Evolutionary conservation across 2,113 vertebrate species (phyloP), one percentile per base, ranked within the genome.

Genomic region (Dolichallabes microphthalmus): DNA sequence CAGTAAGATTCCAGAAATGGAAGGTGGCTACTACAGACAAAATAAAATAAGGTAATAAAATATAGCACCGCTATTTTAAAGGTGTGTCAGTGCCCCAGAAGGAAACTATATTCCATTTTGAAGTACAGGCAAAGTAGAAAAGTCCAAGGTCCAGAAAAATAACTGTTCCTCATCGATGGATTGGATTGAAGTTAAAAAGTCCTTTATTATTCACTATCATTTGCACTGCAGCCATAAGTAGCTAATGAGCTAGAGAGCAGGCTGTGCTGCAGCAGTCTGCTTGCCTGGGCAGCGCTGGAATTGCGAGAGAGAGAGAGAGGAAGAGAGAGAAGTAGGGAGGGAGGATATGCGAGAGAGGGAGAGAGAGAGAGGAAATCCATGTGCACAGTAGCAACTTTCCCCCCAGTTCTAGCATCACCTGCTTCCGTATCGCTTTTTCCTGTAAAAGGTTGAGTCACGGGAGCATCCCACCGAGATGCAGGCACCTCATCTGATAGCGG

Each of bases 171-270:
- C 89, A 84, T 76, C 89, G 87, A 85, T 75, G 84, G 84, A 88
- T 90, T 90, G 78, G 89, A 85, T 92, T 87, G 90, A 88, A 93
- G 89, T 92, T 93, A 92, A 91, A 90, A 86, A 93, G 93, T 93
- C 90, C 87, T 87, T 93, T 89, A 90, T 92, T 92, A 90, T 92
- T 92, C 89, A 91, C 91, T 89, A 92, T 91, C 89, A 89, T 91
- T 88, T 87, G 90, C 82, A 90, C 92, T 92, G 92, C 92, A 92
- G 91, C 92, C 92, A 85, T 91, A 92, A 93, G 91, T 64, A 91
- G 90, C 91, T 93, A 93, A 94, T 93, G 94, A 94, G 93, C 92
- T 91, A 91, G 89, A 91, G 91, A 92, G 45, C 45, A 91, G 91
- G 83, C 90, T 88, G 55, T 88, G 85, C 93, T 93, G 94, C 94